These are phyloP conservation scores for Onychomys leucogaster DNA, from an alignment of 2,797 vertebrate genomes.

Conservation along the genomic window DNA sequence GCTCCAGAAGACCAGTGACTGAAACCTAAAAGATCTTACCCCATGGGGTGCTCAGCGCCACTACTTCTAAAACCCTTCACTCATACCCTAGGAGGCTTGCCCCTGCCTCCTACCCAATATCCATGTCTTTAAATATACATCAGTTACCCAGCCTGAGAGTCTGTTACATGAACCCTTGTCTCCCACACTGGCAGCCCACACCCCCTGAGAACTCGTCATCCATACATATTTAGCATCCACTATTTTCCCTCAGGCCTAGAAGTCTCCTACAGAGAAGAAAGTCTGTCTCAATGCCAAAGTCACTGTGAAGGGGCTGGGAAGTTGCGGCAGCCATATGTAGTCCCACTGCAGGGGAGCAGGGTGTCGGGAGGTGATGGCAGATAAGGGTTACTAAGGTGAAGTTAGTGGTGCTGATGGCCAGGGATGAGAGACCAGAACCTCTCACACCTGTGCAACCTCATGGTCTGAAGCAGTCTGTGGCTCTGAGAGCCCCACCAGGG, in stretches of 20 bases:
- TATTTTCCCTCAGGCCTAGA: conserved; percentile 31
- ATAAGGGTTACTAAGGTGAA: no score
- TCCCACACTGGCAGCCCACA: conserved; percentile 15
- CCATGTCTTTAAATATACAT: conserved; percentile 27
- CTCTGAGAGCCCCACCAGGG: neutral
- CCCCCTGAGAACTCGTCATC: conserved; percentile 4
- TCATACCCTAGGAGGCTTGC: conserved; percentile 12
- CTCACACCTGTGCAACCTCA: neutral
- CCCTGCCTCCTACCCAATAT: conserved; percentile 5
- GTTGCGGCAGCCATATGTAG: neutral
- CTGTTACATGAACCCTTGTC: neutral
- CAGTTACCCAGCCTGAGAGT: conserved; percentile 5
- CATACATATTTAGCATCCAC: neutral
- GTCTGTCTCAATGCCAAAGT: conserved; percentile 5
- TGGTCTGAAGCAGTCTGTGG: accelerated
- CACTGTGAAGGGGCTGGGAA: neutral
- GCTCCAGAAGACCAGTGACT: neutral
- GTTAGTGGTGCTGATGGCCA: neutral
- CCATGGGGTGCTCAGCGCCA: neutral
- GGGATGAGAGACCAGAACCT: neutral
- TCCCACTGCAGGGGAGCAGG: neutral
- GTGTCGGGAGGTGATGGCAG: neutral
- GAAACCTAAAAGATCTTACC: neutral
- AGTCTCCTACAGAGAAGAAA: neutral
- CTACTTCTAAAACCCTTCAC: neutral